Evolutionary conservation across 2,113 vertebrate species (phyloP).

Genomic region (Melierax canorus): DNA sequence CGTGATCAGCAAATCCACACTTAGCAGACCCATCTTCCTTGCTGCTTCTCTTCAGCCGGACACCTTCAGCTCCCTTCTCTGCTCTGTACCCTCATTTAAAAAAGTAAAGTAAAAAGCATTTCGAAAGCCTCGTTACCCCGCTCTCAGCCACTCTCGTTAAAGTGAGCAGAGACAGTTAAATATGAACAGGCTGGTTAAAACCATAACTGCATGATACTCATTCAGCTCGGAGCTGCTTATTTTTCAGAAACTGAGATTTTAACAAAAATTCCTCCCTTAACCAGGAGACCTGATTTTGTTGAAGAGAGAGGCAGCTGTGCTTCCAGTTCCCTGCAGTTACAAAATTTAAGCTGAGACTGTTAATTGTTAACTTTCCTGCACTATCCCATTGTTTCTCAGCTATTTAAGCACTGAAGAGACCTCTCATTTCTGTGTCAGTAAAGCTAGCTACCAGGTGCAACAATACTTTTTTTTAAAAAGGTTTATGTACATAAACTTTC

Average conservation of each 20-base stretch:
- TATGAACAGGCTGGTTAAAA: constrained; percentile 53
- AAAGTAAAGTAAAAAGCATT: constrained; percentile 53
- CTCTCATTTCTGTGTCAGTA: constrained; percentile 48
- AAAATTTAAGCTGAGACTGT: constrained; percentile 69
- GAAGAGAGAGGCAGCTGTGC: constrained; percentile 67
- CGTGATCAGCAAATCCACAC: constrained; percentile 91
- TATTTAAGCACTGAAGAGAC: constrained; percentile 61
- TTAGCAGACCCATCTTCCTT: constrained; percentile 86
- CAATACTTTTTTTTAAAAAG: constrained; percentile 33
- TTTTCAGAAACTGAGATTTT: constrained; percentile 68
- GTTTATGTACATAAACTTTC: constrained; percentile 72
- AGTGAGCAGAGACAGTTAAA: constrained; percentile 61
- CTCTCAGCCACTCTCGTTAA: constrained; percentile 46
- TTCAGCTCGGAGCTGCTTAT: constrained; percentile 60
- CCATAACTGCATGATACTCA: constrained; percentile 48
- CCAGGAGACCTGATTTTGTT: constrained; percentile 70
- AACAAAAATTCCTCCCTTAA: constrained; percentile 60
- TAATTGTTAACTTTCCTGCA: constrained; percentile 71
- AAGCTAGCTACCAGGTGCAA: constrained; percentile 71
- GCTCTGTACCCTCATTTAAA: constrained; percentile 68
- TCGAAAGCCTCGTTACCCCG: constrained; percentile 27
- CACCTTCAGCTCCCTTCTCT: constrained; percentile 55
- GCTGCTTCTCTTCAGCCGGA: constrained; percentile 45
- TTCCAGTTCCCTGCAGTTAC: constrained; percentile 75
- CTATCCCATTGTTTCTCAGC: constrained; percentile 72